Percentiles rank a stretch among this genome's conserved stretches.
Evolutionary conservation across 2,113 vertebrate species (phyloP).

Genomic region (Sakesphorus luctuosus): DNA sequence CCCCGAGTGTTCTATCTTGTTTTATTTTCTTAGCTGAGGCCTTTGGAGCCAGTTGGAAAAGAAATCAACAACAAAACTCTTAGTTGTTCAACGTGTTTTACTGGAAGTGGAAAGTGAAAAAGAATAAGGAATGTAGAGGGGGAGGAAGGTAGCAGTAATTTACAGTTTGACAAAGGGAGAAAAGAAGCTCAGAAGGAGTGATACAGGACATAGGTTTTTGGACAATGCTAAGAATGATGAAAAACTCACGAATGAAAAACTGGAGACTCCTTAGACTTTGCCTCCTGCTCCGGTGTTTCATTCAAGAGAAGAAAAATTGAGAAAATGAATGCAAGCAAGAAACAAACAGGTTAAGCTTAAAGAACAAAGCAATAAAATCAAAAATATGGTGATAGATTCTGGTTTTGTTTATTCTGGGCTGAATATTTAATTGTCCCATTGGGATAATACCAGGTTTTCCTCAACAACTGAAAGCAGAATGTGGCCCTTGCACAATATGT

Average conservation of each 20-base stretch:
- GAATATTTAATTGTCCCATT: neutral
- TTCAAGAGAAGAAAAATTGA: neutral
- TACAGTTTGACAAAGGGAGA: neutral
- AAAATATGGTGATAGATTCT: neutral
- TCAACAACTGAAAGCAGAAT: conserved; percentile 20
- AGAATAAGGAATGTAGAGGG: neutral
- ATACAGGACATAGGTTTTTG: neutral
- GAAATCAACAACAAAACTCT: conserved; percentile 27
- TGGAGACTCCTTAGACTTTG: neutral
- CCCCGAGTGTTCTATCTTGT: neutral
- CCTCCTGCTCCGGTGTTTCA: neutral
- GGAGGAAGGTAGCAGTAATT: neutral
- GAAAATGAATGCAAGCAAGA: neutral
- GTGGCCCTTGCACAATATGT: conserved; percentile 39
- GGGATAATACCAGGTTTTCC: conserved; percentile 22
- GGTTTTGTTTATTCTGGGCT: conserved; percentile 24
- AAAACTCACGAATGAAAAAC: neutral
- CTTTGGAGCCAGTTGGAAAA: conserved; percentile 24
- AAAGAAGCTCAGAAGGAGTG: neutral
- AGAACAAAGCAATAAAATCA: neutral
- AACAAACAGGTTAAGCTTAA: neutral
- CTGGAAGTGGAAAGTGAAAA: conserved; percentile 12
- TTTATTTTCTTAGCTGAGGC: conserved; percentile 56
- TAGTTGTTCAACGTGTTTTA: neutral
- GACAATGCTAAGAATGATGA: neutral